A percentile compares a stretch with the other conserved stretches of the same genome.
These are phyloP conservation scores for Oncorhynchus gorbuscha DNA, from an alignment of 2,113 vertebrate species.

Conservation along the genomic window DNA sequence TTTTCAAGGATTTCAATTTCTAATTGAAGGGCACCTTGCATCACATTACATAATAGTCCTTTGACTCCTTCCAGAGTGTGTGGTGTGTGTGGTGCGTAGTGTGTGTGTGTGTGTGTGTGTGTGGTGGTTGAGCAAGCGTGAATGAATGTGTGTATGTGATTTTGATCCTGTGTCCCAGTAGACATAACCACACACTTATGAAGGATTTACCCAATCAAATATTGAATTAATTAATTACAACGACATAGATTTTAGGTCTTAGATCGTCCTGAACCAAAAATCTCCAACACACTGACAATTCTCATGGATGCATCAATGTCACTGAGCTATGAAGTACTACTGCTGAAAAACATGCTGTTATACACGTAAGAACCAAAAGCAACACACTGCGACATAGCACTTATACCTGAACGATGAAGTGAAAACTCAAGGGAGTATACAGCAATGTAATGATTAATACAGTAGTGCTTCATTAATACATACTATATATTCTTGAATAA, in stretches of 20 bases:
- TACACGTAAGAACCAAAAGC: no score
- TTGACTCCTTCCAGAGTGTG: background rate
- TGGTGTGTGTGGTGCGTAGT: no score
- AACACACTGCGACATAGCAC: no score
- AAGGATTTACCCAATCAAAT: constrained; percentile 69
- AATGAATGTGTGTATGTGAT: constrained; percentile 17
- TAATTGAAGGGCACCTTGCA: background rate
- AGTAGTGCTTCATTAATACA: no score
- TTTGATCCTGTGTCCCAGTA: constrained; percentile 54
- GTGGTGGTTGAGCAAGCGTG: no score
- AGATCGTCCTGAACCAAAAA: constrained; percentile 20
- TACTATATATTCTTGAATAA: no score
- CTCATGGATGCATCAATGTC: constrained; percentile 26
- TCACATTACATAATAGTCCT: background rate
- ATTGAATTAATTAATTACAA: constrained; percentile 61
- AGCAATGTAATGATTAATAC: no score
- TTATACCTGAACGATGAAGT: no score
- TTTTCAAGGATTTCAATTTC: background rate
- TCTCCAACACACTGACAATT: constrained; percentile 32
- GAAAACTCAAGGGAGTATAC: no score
- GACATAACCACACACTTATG: constrained; percentile 58
- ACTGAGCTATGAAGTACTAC: no score
- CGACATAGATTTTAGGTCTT: constrained; percentile 35
- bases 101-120: no score
- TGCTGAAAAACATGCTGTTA: no score